Conservation (phyloP, 2,113 vertebrate species). For the Archilochus colubris region DNA sequence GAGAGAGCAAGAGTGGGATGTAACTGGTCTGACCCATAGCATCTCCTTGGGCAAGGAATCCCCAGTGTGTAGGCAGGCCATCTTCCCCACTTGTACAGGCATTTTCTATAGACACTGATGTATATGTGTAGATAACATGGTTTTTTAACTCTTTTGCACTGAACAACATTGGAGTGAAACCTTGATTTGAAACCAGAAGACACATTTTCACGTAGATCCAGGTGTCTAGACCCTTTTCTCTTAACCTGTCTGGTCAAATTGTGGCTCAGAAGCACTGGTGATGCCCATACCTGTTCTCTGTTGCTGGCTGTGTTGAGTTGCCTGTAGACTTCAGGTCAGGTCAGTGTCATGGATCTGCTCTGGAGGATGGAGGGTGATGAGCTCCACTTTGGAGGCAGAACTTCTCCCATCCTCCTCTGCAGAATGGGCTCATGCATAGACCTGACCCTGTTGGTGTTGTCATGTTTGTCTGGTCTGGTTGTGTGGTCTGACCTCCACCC, state of each 20-base stretch:
- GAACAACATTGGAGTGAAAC: constrained; percentile 26
- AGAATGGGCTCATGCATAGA: fast-evolving
- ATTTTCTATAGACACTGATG: constrained; percentile 51
- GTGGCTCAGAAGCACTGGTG: background rate
- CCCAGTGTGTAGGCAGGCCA: background rate
- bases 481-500: background rate
- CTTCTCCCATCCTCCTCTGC: fast-evolving
- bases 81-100: constrained; percentile 53
- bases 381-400: background rate
- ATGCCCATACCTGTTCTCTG: background rate
- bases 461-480: fast-evolving
- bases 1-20: background rate
- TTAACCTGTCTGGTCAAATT: background rate
- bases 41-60: background rate
- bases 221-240: background rate
- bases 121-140: constrained; percentile 67
- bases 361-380: background rate
- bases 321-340: background rate
- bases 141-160: constrained; percentile 70
- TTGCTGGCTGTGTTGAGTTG: background rate
- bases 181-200: constrained; percentile 24
- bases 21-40: fast-evolving
- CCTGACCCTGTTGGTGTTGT: background rate
- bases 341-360: background rate
- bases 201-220: background rate